Percentiles rank a stretch among this genome's conserved stretches.
Conservation (phyloP, 2,888 invertebrate species). For the Tanytarsus gracilentus region DNA sequence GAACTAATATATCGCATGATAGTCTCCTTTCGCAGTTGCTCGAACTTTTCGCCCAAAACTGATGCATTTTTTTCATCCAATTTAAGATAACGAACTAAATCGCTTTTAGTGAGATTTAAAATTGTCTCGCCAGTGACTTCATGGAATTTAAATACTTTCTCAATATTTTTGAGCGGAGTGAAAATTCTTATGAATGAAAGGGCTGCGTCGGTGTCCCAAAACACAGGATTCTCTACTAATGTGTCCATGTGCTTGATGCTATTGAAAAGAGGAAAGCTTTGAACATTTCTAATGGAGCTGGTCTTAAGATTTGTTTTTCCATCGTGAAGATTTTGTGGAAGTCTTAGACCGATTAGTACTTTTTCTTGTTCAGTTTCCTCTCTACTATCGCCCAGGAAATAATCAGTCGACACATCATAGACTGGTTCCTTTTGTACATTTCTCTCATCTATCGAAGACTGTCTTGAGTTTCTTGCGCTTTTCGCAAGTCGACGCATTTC, state of each 20-base stretch:
- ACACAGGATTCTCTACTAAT: too few relatives aligned
- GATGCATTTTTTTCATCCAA: not conserved
- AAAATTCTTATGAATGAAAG: too few relatives aligned
- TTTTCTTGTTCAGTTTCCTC: not conserved
- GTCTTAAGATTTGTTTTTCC: not conserved
- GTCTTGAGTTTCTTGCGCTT: not conserved
- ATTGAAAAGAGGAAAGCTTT: not conserved
- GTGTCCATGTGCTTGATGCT: too few relatives aligned
- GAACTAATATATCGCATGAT: conserved; percentile 17
- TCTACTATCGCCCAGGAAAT: conserved; percentile 16
- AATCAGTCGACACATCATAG: not conserved
- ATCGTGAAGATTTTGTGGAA: not conserved
- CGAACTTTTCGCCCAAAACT: not conserved
- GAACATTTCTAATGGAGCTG: not conserved
- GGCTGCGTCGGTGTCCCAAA: too few relatives aligned
- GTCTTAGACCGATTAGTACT: not conserved
- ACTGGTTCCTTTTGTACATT: not conserved
- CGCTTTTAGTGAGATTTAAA: conserved; percentile 7
- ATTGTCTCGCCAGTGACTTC: conserved; percentile 12
- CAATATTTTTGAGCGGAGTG: not conserved
- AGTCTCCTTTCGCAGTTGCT: conserved; percentile 4
- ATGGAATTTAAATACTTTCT: not conserved
- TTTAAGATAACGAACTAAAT: not conserved
- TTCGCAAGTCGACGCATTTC: not conserved
- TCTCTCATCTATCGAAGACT: not conserved